Conservation (phyloP, 2,113 vertebrate genomes). For the Genyomyrus donnyi region DNA sequence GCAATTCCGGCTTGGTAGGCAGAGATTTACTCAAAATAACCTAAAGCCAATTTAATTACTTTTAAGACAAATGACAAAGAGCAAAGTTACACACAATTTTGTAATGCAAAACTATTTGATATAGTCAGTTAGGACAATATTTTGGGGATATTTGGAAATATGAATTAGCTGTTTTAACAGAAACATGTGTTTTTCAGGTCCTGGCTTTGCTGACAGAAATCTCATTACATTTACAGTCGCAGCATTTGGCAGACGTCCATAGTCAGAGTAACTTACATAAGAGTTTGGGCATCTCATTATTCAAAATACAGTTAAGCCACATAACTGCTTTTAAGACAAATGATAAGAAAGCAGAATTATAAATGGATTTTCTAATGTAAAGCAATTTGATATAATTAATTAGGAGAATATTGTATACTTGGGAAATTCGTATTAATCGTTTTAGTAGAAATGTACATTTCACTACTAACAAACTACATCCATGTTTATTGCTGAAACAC, state of each 20-base stretch:
- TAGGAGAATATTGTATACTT: background rate
- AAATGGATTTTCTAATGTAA: background rate
- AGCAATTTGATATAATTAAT: background rate
- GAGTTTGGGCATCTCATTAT: background rate
- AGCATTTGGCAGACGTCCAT: too few relatives aligned
- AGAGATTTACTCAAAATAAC: background rate
- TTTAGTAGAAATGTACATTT: background rate
- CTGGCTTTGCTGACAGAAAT: background rate
- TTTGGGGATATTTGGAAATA: background rate
- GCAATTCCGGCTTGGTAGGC: background rate
- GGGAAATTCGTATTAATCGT: background rate
- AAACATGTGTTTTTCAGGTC: background rate
- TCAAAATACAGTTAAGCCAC: background rate
- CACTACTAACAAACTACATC: background rate
- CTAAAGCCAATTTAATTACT: background rate
- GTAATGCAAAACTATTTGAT: background rate
- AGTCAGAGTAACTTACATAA: too few relatives aligned
- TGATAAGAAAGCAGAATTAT: background rate
- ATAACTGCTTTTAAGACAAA: background rate
- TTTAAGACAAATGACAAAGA: background rate
- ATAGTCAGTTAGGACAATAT: background rate
- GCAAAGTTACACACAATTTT: background rate
- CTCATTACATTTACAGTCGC: background rate
- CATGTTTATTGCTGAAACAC: background rate
- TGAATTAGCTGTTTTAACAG: background rate